These are phyloP conservation scores for Semnornis frantzii DNA, from an alignment of 2,113 vertebrate genomes.

Conservation along the genomic window DNA sequence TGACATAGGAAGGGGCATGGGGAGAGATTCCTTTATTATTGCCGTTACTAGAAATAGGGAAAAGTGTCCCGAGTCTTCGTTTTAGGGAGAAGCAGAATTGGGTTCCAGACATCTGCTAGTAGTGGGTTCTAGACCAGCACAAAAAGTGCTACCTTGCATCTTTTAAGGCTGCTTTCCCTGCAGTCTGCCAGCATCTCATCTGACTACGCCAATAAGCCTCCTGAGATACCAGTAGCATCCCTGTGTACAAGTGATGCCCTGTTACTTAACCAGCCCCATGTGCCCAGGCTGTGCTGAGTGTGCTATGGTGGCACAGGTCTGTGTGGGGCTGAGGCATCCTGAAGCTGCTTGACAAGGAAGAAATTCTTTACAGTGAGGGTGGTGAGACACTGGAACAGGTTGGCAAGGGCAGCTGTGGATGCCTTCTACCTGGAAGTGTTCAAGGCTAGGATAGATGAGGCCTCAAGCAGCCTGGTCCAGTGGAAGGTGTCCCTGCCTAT, in stretches of 20 bases:
- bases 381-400: too few relatives aligned
- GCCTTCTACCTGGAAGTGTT: too few relatives aligned
- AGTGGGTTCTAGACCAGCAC: not conserved
- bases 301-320: accelerated
- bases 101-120: not conserved
- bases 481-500: too few relatives aligned
- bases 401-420: too few relatives aligned
- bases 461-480: too few relatives aligned
- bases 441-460: too few relatives aligned
- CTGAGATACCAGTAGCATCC: accelerated
- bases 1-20: not conserved
- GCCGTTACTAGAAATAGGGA: not conserved
- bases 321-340: accelerated
- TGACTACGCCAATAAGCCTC: accelerated
- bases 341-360: not conserved
- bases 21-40: conserved; percentile 2
- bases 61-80: not conserved
- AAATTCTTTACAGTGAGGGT: too few relatives aligned
- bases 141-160: not conserved
- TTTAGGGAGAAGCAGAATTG: not conserved
- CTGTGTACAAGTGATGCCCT: accelerated
- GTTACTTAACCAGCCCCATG: accelerated
- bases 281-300: accelerated
- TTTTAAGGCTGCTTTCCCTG: not conserved
- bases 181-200: not conserved